A percentile compares a stretch with the other conserved stretches of the same genome.
These are phyloP conservation scores for Vulpes ferrilata DNA, from an alignment of 2,113 vertebrate species.

Conservation along the genomic window DNA sequence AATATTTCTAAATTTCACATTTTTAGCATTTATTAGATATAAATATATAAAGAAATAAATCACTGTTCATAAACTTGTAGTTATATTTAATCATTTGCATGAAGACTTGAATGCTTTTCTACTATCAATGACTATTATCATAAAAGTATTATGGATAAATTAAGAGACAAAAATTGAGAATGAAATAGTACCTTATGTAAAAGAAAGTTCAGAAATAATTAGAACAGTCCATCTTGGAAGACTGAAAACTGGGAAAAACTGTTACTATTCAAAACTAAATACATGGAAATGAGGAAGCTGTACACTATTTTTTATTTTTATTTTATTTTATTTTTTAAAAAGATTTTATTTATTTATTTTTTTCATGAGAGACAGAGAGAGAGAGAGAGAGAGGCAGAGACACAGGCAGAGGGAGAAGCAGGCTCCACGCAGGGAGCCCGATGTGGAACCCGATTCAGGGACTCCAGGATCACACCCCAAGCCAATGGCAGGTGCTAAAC, in stretches of 20 bases:
- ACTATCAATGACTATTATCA: conserved; percentile 30
- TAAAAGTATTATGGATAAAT: conserved; percentile 27
- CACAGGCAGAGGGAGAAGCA: too few species aligned
- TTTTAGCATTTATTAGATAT: conserved; percentile 49
- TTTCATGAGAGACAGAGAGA: too few species aligned
- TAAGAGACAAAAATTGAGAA: not conserved
- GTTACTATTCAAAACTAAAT: conserved; percentile 31
- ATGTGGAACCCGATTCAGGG: too few species aligned
- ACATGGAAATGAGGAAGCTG: conserved; percentile 25
- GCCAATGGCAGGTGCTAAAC: too few species aligned
- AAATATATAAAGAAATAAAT: not conserved
- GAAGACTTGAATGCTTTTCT: conserved; percentile 7
- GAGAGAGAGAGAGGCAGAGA: too few species aligned
- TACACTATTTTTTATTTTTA: not conserved
- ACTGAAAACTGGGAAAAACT: conserved; percentile 24
- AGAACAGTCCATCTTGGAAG: conserved; percentile 47
- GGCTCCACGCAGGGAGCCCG: too few species aligned
- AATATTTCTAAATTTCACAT: conserved; percentile 61
- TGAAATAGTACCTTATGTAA: not conserved
- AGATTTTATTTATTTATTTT: too few species aligned
- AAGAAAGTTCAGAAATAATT: conserved; percentile 67
- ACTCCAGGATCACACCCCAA: too few species aligned
- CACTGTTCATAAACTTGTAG: conserved; percentile 40
- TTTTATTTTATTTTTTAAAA: too few species aligned
- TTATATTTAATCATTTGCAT: conserved; percentile 40